Base-by-base conservation (phyloP, 1,140 invertebrate genomes). In the Trichonephila clavipes region DNA sequence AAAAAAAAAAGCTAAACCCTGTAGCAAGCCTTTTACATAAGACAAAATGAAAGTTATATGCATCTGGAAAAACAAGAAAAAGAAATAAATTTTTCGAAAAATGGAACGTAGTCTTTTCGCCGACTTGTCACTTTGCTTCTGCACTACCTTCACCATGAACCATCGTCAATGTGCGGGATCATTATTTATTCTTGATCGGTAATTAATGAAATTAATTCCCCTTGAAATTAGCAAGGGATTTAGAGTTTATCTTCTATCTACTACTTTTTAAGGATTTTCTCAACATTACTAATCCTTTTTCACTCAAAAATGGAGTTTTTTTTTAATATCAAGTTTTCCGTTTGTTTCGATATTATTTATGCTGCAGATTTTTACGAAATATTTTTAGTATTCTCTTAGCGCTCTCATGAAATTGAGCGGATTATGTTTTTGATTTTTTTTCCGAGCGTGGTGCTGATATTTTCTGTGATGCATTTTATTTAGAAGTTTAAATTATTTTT, bases 161-260 rank as follows among this genome's bases (percentile, higher is more conserved):
- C 44, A 19, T 90, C 88, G 24, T 7, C 64, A 28, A 92, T 66
- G 81, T 64, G 85, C 62, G 34, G 44, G 90, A 81, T 92, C 90
- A 85, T 92, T 92, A 85, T 92, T 92, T 92, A 92, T 92, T 92
- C 90, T 85, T 92, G 90, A 92, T 92, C 90, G 90, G 81, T 92
- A 92, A 92, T 92, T 92, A 92, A 92, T 92, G 90, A 92, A 92
- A 92, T 92, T 92, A 92, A 92, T 92, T 92, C 81, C 90, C 90
- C 90, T 92, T 92, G 81, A 92, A 92, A 92, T 92, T 92, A 85
- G 90, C 51, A 81, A 85, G 10, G n/a, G 24, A 81, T 18, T 92
- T 92, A 92, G 64, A 66, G 64, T 44, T 34, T 24, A 4, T 58
- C 16, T 12, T 21, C 28, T 81, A 16, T 44, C 16, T 28, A n/a